Evolutionary conservation across 2,888 invertebrate species (phyloP).

Genomic region (Mesorhabditis spiculigera): DNA sequence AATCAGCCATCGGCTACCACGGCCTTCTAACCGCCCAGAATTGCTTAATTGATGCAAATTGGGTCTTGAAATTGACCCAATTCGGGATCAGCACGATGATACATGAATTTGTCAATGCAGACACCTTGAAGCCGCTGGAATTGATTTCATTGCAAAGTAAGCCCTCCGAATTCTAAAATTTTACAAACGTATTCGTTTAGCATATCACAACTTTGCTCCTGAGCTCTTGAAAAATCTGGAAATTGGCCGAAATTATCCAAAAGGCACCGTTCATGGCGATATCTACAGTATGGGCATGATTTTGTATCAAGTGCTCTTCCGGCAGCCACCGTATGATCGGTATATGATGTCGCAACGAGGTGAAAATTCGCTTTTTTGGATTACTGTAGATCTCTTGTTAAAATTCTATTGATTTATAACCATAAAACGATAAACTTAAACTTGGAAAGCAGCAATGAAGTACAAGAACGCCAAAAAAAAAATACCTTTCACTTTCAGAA

Average conservation of each 20-base stretch:
- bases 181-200: constrained; percentile 16
- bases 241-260: constrained; percentile 33
- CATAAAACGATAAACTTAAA: too few species aligned
- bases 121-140: constrained; percentile 12
- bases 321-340: constrained; percentile 28
- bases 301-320: constrained; percentile 37
- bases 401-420: too few species aligned
- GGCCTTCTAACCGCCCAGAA: constrained; percentile 41
- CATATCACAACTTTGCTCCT: constrained; percentile 45
- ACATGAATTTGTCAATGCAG: constrained; percentile 28
- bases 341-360: constrained; percentile 16
- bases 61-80: constrained; percentile 52
- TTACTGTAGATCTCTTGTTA: too few species aligned
- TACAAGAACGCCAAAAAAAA: constrained; percentile 9
- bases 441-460: constrained; percentile 5
- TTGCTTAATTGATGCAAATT: constrained; percentile 55
- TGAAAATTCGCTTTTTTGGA: background rate
- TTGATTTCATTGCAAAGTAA: constrained; percentile 4
- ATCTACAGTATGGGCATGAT: constrained; percentile 43
- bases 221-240: constrained; percentile 43
- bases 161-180: background rate
- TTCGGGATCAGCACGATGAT: constrained; percentile 46
- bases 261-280: constrained; percentile 42
- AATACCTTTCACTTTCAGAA: constrained; percentile 15
- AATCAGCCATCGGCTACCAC: constrained; percentile 45